Evolutionary conservation across 2,888 invertebrate species (phyloP), one percentile per base, ranked within the genome.

Genomic region (Selenia dentaria): DNA sequence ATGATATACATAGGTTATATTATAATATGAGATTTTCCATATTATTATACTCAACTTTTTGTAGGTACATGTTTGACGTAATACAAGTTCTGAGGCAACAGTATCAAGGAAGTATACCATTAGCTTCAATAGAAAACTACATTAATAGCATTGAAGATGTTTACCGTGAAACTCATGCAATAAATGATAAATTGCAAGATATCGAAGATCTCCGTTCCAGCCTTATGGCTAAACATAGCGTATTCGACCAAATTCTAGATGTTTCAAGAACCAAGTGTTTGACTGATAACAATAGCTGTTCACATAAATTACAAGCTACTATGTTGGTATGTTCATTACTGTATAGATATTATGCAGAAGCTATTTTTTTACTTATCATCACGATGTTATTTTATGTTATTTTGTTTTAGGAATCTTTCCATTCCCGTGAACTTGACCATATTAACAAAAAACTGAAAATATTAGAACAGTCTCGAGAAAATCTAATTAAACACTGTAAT

Each of bases 31-130:
- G n/a, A n/a, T n/a, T n/a, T n/a, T n/a, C n/a, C n/a, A n/a, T n/a
- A n/a, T n/a, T n/a, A n/a, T n/a, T n/a, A n/a, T n/a, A n/a, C n/a
- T n/a, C n/a, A 14, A 14, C 8, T 28, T 8, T 14, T 28, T 22
- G 3, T 8, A 91, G 91, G 54, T 85, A 79, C 41, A 71, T 90
- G 59, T 78, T 74, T 46, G 79, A 86, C 59, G 64, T 86, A 24
- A 62, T 90, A 64, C 80, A 86, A 64, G 63, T 67, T 10, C 57
- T 91, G 6, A 70, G 87, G 36, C 75, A 82, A 41, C 89, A 91
- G 57, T 91, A 91, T 59, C 83, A 87, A 51, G 88, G 90, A 12
- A 65, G 78, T 51, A 25, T 90, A 42, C 91, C 91, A 2, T 46
- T 84, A 2, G 61, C 68, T 18, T 79, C 83, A 1, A 50, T 85